Evolutionary conservation across 2,113 vertebrate species (phyloP), one percentile per base, ranked within the genome.

Genomic region (Cyanoramphus novaezelandiae): DNA sequence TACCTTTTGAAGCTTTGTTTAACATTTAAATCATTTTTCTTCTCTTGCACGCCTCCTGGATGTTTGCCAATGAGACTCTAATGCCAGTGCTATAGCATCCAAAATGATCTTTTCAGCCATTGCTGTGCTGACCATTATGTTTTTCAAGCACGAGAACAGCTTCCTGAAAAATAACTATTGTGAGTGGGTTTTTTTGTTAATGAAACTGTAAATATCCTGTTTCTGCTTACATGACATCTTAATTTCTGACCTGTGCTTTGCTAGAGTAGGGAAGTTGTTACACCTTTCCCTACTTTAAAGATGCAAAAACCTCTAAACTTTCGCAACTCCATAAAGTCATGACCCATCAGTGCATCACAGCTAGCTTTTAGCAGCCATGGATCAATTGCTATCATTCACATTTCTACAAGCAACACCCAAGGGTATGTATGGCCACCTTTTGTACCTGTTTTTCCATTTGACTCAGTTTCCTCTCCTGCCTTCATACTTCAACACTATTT

Each of bases 71-170:
- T 1, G 5, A 53, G 55, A 81, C 62, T 90, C 39, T 75, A 82
- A 94, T 72, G 59, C 80, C 90, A 96, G 79, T 14, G 55, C 79
- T 93, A 62, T 31, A 89, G 70, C 76, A 93, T 93, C 77, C 82
- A 88, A 94, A 93, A 86, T 13, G 50, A 95, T 97, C 94, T 97
- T 97, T 96, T 91, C 86, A 97, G 82, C 69, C 43, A 50, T 9
- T 71, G 76, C 82, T 84, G 25, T 92, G 95, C 95, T 96, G 97
- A 96, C 95, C 93, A 43, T 69, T 82, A 95, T 65, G 94, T 92
- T 97, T 95, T 86, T 96, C 64, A 94, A 91, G 88, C 88, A 92
- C 50, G 1, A 95, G 93, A 88, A 96, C 68, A 87, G 82, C 91
- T 96, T 96, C 92, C 95, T 86, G 70, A 95, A 95, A 95, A 92